Conservation (phyloP, 2,888 invertebrate species). For the Drosophila anceps region DNA sequence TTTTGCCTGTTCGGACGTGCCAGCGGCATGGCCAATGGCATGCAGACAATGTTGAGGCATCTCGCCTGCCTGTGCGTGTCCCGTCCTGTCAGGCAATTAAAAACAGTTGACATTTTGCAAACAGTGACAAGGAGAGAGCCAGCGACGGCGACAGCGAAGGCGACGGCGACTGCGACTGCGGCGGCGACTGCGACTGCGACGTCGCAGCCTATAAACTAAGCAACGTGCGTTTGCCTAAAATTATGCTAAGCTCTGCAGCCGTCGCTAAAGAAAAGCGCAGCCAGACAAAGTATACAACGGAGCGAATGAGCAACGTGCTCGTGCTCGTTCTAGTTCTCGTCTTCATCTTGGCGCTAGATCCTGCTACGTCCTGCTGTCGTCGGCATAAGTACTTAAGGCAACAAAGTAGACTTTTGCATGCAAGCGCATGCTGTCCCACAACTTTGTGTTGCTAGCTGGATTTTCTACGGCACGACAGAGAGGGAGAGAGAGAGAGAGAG, state of each 20-base stretch:
- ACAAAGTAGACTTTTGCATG: slow-evolving; percentile 78
- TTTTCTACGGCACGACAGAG: neutral
- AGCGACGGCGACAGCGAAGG: neutral
- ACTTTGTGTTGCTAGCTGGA: slow-evolving; percentile 61
- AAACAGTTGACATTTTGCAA: slow-evolving; percentile 79
- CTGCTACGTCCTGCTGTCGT: slow-evolving; percentile 49
- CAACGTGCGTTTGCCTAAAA: slow-evolving; percentile 80
- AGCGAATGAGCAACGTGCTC: slow-evolving; percentile 62
- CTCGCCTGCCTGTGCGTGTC: slow-evolving; percentile 39
- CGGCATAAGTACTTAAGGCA: slow-evolving; percentile 79
- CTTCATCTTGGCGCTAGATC: slow-evolving; percentile 26
- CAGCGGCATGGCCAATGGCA: slow-evolving; percentile 29
- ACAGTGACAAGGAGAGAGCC: slow-evolving; percentile 51
- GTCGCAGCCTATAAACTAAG: slow-evolving; percentile 78
- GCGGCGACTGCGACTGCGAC: slow-evolving; percentile 22
- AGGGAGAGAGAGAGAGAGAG: neutral
- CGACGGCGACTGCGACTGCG: slow-evolving; percentile 8
- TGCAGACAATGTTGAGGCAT: slow-evolving; percentile 63
- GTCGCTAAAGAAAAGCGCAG: slow-evolving; percentile 71
- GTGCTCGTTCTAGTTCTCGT: slow-evolving; percentile 13
- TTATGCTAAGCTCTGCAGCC: slow-evolving; percentile 74
- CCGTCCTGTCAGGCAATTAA: slow-evolving; percentile 72
- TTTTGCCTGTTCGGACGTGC: slow-evolving; percentile 69
- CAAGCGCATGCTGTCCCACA: slow-evolving; percentile 76
- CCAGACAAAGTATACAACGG: slow-evolving; percentile 57